Base-by-base conservation (phyloP, 2,113 vertebrate genomes). In the Morone chrysops region DNA sequence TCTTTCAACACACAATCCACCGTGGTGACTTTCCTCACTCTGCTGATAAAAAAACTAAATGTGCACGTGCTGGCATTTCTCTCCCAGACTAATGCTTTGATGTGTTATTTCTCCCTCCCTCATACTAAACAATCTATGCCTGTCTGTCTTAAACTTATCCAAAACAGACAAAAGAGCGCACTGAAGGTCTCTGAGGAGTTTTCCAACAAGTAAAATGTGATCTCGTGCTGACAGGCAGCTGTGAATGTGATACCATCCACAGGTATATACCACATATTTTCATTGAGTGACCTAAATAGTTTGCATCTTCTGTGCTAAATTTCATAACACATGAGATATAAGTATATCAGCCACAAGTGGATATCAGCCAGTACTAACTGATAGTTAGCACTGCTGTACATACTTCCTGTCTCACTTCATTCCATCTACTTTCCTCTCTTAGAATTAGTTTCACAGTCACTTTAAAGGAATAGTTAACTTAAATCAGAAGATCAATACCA, bases 341-440 rank as follows among this genome's bases (percentile, higher is more conserved):
- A 18, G 20, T 53, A 38, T 14, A 3, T 63, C 22, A 12, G 57
- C 40, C 45, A 12, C 38, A 75, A 12, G 20, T 48, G 65, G 70
- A 17, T 48, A 61, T 51, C 48, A 48, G 61, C 59, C n/a, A 8
- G 59, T 10, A 67, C 14, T 40, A 62, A 81, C 10, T 45, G 41
- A 66, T 67, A 61, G n/a, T 80, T 90, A 86, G 88, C 82, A 90
- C 86, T 75, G 68, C 62, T 78, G 8, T 53, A 66, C 22, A 22
- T 22, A 59, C 22, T 65, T 54, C 72, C 31, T 36, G 13, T 40
- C 22, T 22, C 25, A 76, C 75, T 59, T 75, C 68, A 61, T 51
- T 72, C 31, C 48, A 54, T 59, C 18, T n/a, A 41, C 47, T 31
- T 6, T 38, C 47, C 25, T 59, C 8, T 53, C 5, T 0, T 36